Percentiles rank a stretch among this genome's conserved stretches.
Evolutionary conservation across 1,140 invertebrate genomes (phyloP).

Genomic region (Ceratoteleas bidentatus): DNA sequence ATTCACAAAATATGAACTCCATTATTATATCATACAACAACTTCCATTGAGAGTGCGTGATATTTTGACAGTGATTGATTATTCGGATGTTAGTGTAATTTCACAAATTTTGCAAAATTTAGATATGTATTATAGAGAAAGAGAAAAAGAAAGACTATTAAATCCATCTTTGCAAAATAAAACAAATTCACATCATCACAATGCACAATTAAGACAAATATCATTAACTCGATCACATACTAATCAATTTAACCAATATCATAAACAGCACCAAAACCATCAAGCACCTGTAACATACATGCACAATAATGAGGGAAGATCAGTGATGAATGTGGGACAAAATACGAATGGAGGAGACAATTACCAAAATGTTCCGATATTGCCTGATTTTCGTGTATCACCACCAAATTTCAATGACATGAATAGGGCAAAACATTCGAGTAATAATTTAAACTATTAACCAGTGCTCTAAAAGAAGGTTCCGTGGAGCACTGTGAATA

Average conservation of each 20-base stretch:
- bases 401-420: background rate
- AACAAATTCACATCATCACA: background rate
- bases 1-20: constrained; percentile 25
- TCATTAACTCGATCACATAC: no score
- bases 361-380: background rate
- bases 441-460: constrained; percentile 24
- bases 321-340: no score
- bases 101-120: constrained; percentile 18
- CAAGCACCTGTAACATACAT: no score
- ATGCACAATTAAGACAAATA: background rate
- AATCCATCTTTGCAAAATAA: background rate
- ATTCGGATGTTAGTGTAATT: background rate
- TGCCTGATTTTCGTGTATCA: constrained; percentile 16
- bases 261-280: no score
- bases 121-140: constrained; percentile 9
- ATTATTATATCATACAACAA: constrained; percentile 42
- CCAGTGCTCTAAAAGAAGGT: constrained; percentile 36
- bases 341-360: background rate
- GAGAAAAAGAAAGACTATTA: constrained; percentile 12
- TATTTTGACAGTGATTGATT: constrained; percentile 18
- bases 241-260: no score
- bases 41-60: constrained; percentile 28
- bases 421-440: background rate
- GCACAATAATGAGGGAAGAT: no score
- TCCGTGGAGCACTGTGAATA: constrained; percentile 12